A percentile compares a stretch with the other conserved stretches of the same genome.
Evolutionary conservation across 2,888 invertebrate species (phyloP).

Genomic region (Odontothrips loti): DNA sequence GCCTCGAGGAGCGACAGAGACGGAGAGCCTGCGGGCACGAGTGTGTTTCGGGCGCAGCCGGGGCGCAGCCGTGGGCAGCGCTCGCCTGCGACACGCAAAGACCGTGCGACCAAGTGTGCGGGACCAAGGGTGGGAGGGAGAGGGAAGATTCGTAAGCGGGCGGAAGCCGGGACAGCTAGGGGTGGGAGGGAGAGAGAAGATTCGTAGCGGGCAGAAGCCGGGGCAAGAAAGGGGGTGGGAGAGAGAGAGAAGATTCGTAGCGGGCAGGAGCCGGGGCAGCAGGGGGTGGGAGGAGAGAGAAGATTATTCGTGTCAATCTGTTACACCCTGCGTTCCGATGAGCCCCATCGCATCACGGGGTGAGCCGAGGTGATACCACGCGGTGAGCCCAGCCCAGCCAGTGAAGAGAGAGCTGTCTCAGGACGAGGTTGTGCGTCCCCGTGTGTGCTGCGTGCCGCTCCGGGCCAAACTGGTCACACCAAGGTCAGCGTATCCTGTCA

Average conservation of each 20-base stretch:
- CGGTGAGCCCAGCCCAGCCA: too few species aligned
- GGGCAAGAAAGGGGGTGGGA: background rate
- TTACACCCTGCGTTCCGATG: too few species aligned
- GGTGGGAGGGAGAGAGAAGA: background rate
- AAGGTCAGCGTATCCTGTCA: too few species aligned
- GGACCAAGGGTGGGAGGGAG: background rate
- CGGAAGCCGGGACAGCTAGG: background rate
- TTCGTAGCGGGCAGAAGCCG: background rate
- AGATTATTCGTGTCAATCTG: background rate
- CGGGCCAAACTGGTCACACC: too few species aligned
- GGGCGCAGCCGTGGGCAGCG: background rate
- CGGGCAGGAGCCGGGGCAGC: background rate
- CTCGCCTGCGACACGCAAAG: conserved; percentile 14
- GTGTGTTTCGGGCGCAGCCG: background rate
- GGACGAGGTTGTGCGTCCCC: too few species aligned
- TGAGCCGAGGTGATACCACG: too few species aligned
- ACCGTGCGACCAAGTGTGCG: background rate
- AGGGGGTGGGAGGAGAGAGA: background rate
- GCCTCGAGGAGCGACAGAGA: too few species aligned
- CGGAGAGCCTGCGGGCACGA: too few species aligned
- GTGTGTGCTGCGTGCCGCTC: too few species aligned
- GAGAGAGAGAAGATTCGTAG: background rate
- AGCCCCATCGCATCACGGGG: too few species aligned
- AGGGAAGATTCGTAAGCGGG: background rate
- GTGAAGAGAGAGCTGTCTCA: too few species aligned